Percentiles rank a stretch among this genome's conserved stretches.
Conservation (phyloP, 2,888 invertebrate species). For the Drosophila glabriapex region DNA sequence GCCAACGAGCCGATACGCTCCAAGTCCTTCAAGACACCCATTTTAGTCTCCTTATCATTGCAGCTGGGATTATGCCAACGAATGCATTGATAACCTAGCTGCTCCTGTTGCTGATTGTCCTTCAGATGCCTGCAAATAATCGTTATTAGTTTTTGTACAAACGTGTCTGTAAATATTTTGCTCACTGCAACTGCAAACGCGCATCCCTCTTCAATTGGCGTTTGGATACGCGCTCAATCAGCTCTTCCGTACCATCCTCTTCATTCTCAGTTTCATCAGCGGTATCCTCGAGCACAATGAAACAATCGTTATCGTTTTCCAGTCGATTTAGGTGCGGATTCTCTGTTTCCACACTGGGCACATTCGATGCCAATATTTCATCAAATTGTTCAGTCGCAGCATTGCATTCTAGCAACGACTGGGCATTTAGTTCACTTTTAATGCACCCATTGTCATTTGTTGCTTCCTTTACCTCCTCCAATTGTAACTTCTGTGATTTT, state of each 20-base stretch:
- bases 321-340: slow-evolving; percentile 2
- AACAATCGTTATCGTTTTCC: slow-evolving; percentile 46
- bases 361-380: neutral
- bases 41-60: slow-evolving; percentile 25
- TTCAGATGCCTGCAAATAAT: slow-evolving; percentile 5
- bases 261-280: slow-evolving; percentile 19
- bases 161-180: too few species aligned
- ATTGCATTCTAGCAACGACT: neutral
- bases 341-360: slow-evolving; percentile 28
- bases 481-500: neutral
- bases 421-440: slow-evolving; percentile 33
- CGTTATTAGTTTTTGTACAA: neutral
- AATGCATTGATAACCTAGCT: slow-evolving; percentile 21
- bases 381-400: neutral
- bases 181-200: slow-evolving; percentile 18
- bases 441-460: neutral
- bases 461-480: neutral
- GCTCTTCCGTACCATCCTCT: slow-evolving; percentile 27
- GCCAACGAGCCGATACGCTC: neutral
- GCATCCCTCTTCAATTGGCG: slow-evolving; percentile 9
- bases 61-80: slow-evolving; percentile 61
- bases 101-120: neutral
- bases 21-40: slow-evolving; percentile 19
- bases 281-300: slow-evolving; percentile 40
- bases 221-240: slow-evolving; percentile 20